Percentiles rank a stretch among this genome's conserved stretches.
phyloP scores from a whole-genome alignment of 1,140 invertebrate species.

The Metaphire vulgaris region DNA sequence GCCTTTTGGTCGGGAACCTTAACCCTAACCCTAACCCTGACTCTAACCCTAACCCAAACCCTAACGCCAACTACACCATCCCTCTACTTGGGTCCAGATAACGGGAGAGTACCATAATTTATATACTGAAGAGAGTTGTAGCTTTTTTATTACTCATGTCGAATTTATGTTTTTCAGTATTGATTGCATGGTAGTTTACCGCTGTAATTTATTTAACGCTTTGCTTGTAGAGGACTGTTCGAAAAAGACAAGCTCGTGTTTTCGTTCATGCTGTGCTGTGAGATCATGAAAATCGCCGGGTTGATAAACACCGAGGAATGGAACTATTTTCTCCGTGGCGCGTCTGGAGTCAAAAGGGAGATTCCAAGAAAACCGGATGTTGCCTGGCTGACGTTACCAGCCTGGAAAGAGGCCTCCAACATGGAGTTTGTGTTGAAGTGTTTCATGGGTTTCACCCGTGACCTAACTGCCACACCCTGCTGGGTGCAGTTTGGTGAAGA shows the following conservation, averaged over 20 bases:
- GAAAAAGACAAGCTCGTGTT: slow-evolving; percentile 54
- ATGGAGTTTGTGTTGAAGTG: slow-evolving; percentile 38
- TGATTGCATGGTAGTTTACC: too few relatives aligned
- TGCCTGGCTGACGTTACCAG: slow-evolving; percentile 35
- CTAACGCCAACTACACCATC: too few relatives aligned
- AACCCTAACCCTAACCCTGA: too few relatives aligned
- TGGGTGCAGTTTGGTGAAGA: slow-evolving; percentile 39
- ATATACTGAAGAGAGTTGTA: too few relatives aligned
- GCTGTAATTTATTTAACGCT: too few relatives aligned
- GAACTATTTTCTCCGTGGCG: slow-evolving; percentile 68
- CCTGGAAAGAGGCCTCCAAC: slow-evolving; percentile 45
- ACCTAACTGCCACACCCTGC: slow-evolving; percentile 41
- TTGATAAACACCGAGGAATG: slow-evolving; percentile 59
- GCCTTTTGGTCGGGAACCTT: too few relatives aligned
- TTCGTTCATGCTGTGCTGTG: slow-evolving; percentile 68
- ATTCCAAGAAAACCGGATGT: slow-evolving; percentile 44
- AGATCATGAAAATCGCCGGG: slow-evolving; percentile 62
- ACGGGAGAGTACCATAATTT: too few relatives aligned
- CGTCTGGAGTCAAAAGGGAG: slow-evolving; percentile 37
- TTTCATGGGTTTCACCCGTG: slow-evolving; percentile 45
- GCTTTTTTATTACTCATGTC: too few relatives aligned
- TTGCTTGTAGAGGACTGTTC: slow-evolving; percentile 50
- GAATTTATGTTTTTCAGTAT: too few relatives aligned
- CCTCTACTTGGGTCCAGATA: too few relatives aligned
- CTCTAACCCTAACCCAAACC: too few relatives aligned